Percentiles rank a stretch among this genome's conserved stretches.
These are phyloP conservation scores for Raja brachyura DNA, from an alignment of 2,113 vertebrate species.

Conservation along the genomic window DNA sequence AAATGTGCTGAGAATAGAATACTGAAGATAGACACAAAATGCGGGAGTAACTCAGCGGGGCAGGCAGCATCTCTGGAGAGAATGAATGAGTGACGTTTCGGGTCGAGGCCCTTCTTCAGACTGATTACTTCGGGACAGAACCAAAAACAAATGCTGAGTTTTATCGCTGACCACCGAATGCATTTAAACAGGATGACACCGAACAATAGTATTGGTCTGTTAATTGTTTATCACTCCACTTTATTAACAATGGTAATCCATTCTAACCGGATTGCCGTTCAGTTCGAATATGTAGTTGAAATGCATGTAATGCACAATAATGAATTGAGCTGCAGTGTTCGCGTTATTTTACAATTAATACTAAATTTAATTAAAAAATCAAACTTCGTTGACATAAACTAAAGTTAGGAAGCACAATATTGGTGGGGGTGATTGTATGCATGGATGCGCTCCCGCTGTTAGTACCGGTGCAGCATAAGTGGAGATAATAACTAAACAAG, in stretches of 20 bases:
- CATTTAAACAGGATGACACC: not conserved
- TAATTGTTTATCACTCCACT: not conserved
- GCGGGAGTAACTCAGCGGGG: too few species aligned
- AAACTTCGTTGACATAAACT: not conserved
- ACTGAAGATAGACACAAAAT: too few species aligned
- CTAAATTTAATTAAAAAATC: not conserved
- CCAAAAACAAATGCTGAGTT: not conserved
- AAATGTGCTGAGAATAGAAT: not conserved
- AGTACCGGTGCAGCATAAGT: not conserved
- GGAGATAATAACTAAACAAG: too few species aligned
- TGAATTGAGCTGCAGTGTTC: not conserved
- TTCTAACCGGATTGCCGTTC: not conserved
- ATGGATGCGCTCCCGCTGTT: not conserved
- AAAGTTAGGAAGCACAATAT: not conserved
- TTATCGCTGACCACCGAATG: not conserved
- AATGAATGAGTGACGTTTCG: too few species aligned
- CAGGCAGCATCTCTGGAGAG: too few species aligned
- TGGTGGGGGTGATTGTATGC: not conserved
- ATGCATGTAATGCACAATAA: not conserved
- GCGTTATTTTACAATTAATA: slow-evolving; percentile 9
- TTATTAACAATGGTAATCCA: not conserved
- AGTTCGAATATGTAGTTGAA: not conserved
- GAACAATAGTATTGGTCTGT: not conserved
- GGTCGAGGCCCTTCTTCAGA: too few species aligned
- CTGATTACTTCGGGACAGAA: not conserved